Evolutionary conservation across 2,888 invertebrate species (phyloP).

Genomic region (Choristoneura rosaceana): DNA sequence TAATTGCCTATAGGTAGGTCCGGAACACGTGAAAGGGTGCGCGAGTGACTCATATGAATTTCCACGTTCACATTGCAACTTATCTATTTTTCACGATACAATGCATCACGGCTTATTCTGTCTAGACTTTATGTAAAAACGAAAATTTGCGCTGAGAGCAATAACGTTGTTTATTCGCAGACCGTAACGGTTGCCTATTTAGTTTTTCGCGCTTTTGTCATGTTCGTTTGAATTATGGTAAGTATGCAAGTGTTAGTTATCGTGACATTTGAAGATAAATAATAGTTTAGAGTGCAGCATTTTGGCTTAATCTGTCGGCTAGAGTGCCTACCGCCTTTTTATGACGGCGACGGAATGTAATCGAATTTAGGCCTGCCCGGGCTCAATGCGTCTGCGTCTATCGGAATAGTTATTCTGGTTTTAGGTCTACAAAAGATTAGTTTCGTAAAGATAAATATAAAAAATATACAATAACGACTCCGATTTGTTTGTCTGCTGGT

Average conservation of each 20-base stretch:
- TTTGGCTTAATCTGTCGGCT: not conserved
- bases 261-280: constrained; percentile 2
- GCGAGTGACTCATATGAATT: constrained; percentile 69
- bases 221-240: constrained; percentile 11
- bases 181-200: constrained; percentile 30
- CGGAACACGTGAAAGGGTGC: constrained; percentile 67
- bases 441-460: not conserved
- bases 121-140: constrained; percentile 22
- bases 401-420: not conserved
- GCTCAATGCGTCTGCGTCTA: constrained; percentile 1
- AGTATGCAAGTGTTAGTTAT: not conserved
- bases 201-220: constrained; percentile 30
- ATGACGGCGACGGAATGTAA: not conserved
- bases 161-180: constrained; percentile 20
- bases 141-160: constrained; percentile 15
- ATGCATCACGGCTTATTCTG: constrained; percentile 12
- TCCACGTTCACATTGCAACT: constrained; percentile 47
- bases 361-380: not conserved
- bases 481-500: too few relatives aligned
- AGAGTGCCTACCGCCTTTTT: not conserved
- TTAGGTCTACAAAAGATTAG: not conserved
- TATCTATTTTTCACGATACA: constrained; percentile 25
- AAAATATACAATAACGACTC: not conserved
- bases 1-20: constrained; percentile 72
- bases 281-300: not conserved